Base-by-base conservation (phyloP, 1,140 invertebrate species). In the Papilio xuthus region DNA sequence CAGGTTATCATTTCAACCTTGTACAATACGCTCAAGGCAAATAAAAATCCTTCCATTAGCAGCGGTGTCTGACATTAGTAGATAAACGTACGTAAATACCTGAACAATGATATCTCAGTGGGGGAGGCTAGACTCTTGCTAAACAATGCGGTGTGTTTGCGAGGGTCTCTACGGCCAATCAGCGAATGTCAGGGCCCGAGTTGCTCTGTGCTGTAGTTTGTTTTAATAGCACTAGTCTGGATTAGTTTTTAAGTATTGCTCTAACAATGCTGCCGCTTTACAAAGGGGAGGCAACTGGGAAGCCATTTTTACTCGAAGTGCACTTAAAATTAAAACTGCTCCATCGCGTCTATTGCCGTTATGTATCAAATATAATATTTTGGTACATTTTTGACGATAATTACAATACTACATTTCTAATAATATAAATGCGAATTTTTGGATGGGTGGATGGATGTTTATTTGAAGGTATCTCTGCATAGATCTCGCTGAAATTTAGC, bases 241-340 rank as follows among this genome's bases (percentile, higher is more conserved):
- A 89, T 92, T 91, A 91, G 89, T 88, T 91, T 90, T 89, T 88
- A 89, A 91, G 87, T 88, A 87, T 82, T 81, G 83, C 86, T 88
- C 86, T 87, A 88, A 88, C 87, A 88, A 89, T 87, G 83, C 80
- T 81, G 79, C 78, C 79, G 72, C 72, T 77, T 75, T 72, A 75
- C 67, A 79, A 81, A 77, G 85, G 85, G 85, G 81, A 81, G 79
- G 37, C 26, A 80, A 79, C 53, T 42, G 69, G 74, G 81, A 80
- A 77, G 84, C 84, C 84, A 85, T 82, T 78, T 80, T 80, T 60
- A 75, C 73, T 41, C 10, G 37, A 69, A 80, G 74, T 60, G 67
- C 74, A 80, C 41, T 77, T 77, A 50, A 56, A 26, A 75, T 75
- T 56, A 75, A 41, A 75, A 53, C 47, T 10, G 26, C 28, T 56